Evolutionary conservation across 53 echinoderm and acorn worm genomes (phyloP).

Genomic region (Apostichopus leukothele): DNA sequence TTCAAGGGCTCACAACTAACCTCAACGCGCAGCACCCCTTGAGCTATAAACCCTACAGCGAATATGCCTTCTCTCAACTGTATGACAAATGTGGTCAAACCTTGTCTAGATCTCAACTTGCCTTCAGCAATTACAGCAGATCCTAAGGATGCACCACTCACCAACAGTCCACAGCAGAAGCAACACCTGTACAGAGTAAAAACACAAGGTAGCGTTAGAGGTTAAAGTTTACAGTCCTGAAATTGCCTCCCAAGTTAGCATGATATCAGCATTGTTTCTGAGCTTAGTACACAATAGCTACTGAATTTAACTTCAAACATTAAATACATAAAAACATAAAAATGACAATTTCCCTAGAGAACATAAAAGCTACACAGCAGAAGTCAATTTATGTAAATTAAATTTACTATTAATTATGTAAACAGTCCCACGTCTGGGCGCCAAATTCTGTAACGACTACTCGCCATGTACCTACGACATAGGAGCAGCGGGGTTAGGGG

Average conservation of each 20-base stretch:
- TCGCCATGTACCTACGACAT: neutral
- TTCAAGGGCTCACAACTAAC: no score
- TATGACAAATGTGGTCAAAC: neutral
- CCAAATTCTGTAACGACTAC: neutral
- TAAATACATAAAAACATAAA: neutral
- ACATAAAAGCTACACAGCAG: no score
- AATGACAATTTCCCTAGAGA: no score
- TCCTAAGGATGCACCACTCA: constrained; percentile 27
- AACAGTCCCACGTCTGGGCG: neutral
- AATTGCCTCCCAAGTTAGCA: neutral
- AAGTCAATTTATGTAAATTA: neutral
- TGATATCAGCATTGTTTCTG: neutral
- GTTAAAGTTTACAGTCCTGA: neutral
- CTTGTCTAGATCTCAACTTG: neutral
- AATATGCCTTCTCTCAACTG: neutral
- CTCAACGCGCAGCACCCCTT: neutral
- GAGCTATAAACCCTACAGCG: neutral
- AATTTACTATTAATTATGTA: neutral
- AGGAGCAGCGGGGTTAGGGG: neutral
- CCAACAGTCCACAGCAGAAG: constrained; percentile 8
- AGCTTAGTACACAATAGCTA: neutral
- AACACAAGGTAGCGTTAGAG: neutral
- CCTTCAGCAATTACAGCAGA: constrained; percentile 15
- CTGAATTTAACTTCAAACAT: neutral
- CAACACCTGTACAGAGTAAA: constrained; percentile 32